Evolutionary conservation across 2,888 invertebrate species (phyloP), one percentile per base, ranked within the genome.

Genomic region (Ferdinandea cuprea): DNA sequence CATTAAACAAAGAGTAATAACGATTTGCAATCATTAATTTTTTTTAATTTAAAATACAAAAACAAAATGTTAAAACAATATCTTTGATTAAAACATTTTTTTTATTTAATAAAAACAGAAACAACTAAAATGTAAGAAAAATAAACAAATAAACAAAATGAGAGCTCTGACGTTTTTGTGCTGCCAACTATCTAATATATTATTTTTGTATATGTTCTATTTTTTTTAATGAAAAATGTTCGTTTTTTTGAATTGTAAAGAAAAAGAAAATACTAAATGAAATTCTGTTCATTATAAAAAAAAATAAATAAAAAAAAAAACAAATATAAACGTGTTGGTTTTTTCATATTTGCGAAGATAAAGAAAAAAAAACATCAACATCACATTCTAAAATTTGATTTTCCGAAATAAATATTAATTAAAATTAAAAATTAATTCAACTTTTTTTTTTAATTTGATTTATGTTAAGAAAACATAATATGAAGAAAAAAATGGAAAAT

Each of bases 231-330:
- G 13, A 76, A 77, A 76, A 63, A 28, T 37, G 65, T 15, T 69
- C 59, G 61, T 30, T 68, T 54, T 71, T 61, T 63, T 74, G 68
- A 58, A 68, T 28, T 65, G 8, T 63, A 66, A 81, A 54, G 77
- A 80, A 85, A 85, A 85, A 73, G 76, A 74, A 81, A 81, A 85
- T 81, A 81, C 81, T 81, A 81, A 81, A 81, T 81, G 81, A 81
- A 81, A 81, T 81, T 81, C 81, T 81, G 81, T 81, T 81, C 50
- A 52, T 76, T 65, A 44, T 59, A 28, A 35, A 72, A 40, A 40
- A 71, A 77, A 71, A 61, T 15, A 65, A 66, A 42, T 30, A 25
- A 48, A 79, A 59, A 48, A 44, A 58, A 52, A 58, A 65, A 78
- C 28, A 65, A 72, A 72, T 48, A 74, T 69, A 74, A 74, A 81